Evolutionary conservation across 1,140 invertebrate species (phyloP), one percentile per base, ranked within the genome.

Genomic region (Caerostris darwini): DNA sequence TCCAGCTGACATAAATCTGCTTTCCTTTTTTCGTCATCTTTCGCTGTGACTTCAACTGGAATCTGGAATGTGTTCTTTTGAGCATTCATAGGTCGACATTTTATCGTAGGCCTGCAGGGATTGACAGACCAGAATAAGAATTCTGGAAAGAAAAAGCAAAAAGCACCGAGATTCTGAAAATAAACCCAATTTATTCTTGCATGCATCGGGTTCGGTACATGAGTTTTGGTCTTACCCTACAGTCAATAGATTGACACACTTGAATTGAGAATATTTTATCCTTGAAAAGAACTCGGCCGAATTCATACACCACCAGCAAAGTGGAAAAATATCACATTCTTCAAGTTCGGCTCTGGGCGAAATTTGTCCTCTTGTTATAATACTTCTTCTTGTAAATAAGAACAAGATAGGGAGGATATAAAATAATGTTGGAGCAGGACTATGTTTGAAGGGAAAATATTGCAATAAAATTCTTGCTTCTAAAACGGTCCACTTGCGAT

Each of bases 131-230:
- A 53, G 71, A 77, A 77, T 77, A 77, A 14, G 71, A 77, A 77
- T 77, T 77, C 34, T 50, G 71, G 53, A 14, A 77, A 12, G 14
- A 34, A 34, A 34, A 34, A 2, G 34, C 0, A 34, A 34, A 34
- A 34, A 34, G 34, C 34, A 34, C 10, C 8, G 61, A 12, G 8
- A 77, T 77, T 77, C 69, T 4, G 69, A 77, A 77, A 77, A 77
- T 77, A 77, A 77, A 77, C 50, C 71, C 71, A 77, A 77, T 77
- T 77, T 77, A 77, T 77, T 77, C 71, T 19, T 77, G 50, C 50
- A 50, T 77, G 34, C 19, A 8, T 77, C 34, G 7, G 17, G 17
- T 19, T 50, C 34, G 71, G 69, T 34, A 53, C 34, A 50, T 50
- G 69, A 19, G 50, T 77, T 77, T 34, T 77, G 19, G 71, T 77